Evolutionary conservation across 2,797 vertebrate genomes (phyloP).

Genomic region (Allobates femoralis): DNA sequence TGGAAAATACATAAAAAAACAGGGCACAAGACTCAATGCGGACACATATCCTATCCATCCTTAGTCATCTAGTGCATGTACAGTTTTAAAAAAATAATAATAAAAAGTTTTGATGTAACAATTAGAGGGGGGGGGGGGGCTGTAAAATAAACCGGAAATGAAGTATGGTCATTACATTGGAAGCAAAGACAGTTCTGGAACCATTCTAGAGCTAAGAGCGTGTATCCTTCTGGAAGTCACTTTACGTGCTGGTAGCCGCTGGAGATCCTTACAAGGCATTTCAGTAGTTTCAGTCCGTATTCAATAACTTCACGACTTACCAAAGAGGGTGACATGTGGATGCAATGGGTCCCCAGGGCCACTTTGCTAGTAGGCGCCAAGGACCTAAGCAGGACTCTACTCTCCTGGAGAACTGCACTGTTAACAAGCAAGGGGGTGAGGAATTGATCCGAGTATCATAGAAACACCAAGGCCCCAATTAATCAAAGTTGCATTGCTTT

Average conservation of each 20-base stretch:
- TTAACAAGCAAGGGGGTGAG: not conserved
- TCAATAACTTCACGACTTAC: not conserved
- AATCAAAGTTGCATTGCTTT: no score
- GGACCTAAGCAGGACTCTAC: not conserved
- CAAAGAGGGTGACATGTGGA: not conserved
- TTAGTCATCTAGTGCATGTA: conserved; percentile 22
- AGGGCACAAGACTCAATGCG: conserved; percentile 34
- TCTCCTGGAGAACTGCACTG: not conserved
- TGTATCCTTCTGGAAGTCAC: not conserved
- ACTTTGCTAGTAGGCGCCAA: not conserved
- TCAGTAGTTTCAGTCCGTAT: not conserved
- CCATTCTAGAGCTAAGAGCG: not conserved
- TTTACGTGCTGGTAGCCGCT: not conserved
- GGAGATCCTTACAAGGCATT: not conserved
- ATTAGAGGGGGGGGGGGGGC: not conserved
- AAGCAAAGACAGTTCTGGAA: conserved; percentile 16
- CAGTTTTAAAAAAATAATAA: conserved; percentile 13
- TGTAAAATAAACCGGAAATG: not conserved
- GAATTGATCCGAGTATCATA: not conserved
- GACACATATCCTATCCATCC: conserved; percentile 27
- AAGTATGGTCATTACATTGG: not conserved
- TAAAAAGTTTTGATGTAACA: conserved; percentile 9
- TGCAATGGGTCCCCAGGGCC: not conserved
- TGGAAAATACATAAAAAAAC: conserved; percentile 19
- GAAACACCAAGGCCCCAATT: not conserved